Percentiles rank a stretch among this genome's conserved stretches.
Conservation (phyloP, 2,888 invertebrate genomes). For the Pimpla rufipes region DNA sequence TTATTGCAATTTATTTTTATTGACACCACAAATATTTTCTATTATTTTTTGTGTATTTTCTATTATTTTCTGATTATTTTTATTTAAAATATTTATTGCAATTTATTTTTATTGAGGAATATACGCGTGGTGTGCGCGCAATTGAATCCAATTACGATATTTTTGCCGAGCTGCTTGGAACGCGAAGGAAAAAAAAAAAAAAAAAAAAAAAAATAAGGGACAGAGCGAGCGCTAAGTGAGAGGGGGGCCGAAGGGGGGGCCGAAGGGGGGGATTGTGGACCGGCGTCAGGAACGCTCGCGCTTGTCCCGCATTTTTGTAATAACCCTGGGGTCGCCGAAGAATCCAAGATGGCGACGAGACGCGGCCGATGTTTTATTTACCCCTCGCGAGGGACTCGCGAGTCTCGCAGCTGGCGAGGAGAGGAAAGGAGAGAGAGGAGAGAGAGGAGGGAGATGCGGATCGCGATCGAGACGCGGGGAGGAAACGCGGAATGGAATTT, state of each 20-base stretch:
- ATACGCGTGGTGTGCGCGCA: slow-evolving; percentile 31
- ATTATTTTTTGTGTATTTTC: neutral
- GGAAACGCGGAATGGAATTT: slow-evolving; percentile 83
- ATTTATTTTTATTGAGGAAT: no score
- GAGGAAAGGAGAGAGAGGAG: neutral
- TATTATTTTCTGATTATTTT: no score
- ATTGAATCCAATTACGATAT: slow-evolving; percentile 60
- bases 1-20: neutral
- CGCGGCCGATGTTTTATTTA: slow-evolving; percentile 70
- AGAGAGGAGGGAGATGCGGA: slow-evolving; percentile 64
- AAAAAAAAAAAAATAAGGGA: slow-evolving; percentile 13
- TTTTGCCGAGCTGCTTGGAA: slow-evolving; percentile 23
- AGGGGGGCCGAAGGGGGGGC: neutral
- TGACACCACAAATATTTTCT: neutral
- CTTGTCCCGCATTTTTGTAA: slow-evolving; percentile 78
- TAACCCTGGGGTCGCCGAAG: slow-evolving; percentile 82
- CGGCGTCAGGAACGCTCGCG: slow-evolving; percentile 72
- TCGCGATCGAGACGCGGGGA: slow-evolving; percentile 71
- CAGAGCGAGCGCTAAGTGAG: neutral
- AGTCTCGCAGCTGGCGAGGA: slow-evolving; percentile 14
- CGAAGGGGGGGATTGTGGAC: slow-evolving; percentile 47
- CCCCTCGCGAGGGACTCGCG: slow-evolving; percentile 58
- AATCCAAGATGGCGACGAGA: slow-evolving; percentile 83
- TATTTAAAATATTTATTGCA: no score
- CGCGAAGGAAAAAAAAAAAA: no score